Base-by-base conservation (phyloP, 2,113 vertebrate genomes). In the Brachyhypopomus occidentalis region DNA sequence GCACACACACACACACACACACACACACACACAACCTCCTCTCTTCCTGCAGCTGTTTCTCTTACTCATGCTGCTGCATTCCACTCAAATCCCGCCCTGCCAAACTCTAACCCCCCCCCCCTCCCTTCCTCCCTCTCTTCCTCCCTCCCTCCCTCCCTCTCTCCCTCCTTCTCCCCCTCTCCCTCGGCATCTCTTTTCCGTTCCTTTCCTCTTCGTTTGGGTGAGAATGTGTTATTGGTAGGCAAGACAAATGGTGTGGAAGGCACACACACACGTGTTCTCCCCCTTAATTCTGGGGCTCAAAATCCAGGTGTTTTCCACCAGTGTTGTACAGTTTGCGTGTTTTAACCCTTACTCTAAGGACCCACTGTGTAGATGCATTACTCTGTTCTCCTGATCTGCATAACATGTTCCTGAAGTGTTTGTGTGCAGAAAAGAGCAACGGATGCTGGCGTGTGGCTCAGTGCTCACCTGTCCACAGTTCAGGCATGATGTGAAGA, bases 41-140 rank as follows among this genome's bases (percentile, higher is more conserved):
- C 85, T 85, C 86, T 84, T 88, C 84, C 36, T 83, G 70, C 84
- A 72, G 77, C 80, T 80, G 77, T 71, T 67, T 72, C 38, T 80
- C 73, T 72, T 38, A 45, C 79, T 81, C 82, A 83, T 25, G 27
- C 80, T 71, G 73, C 66, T 80, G 30, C 75, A 58, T 72, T 75
- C 78, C 69, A 55, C 66, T 64, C 34, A 23, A 63, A 76, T 76
- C 83, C 64, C 48, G 36, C 17, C 20, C 69, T 76, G 62, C 45
- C 66, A 79, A 36, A 85, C 77, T 87, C 69, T 74, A 76, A 69
- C 72, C 70, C 27, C 38, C 75, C 41, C 9, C 27, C 19, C 55
- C 59, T 56, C 38, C 62, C 56, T 52, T 19, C 38, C 59, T 27
- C 3, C 70, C 59, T 41, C 36, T 79, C 80, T 58, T 69, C 77